Evolutionary conservation across 2,113 vertebrate species (phyloP), one percentile per base, ranked within the genome.

Genomic region (Anoplopoma fimbria): DNA sequence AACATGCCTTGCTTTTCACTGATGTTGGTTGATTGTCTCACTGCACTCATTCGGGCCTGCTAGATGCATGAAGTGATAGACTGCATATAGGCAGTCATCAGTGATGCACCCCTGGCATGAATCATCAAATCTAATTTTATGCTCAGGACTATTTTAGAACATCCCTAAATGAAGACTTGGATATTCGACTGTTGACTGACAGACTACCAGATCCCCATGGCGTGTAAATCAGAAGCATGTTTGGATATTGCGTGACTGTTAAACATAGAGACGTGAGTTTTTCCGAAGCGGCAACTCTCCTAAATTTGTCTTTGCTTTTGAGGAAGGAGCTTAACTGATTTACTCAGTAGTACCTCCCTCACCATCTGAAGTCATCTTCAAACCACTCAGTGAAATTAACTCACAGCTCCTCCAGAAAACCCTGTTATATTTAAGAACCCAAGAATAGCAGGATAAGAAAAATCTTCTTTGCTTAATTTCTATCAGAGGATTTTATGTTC

Each of bases 1-100:
- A 79, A 87, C 92, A 89, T 92, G 90, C 77, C 83, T 83, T 60
- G 49, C 53, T 83, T 76, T 84, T 75, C 36, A 80, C 5, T 55
- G 58, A 67, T 79, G 21, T 36, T 58, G 29, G 0, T 21, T 51
- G 36, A 72, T 74, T 80, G 53, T 25, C 21, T 74, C 17, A 7
- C 6, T 55, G 58, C 15, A 3, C 61, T 25, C 10, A 64, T 55
- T 87, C 53, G 55, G 68, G 3, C 60, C 69, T n/a, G 47, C 71
- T 38, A 29, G 8, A 51, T 6, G 12, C 40, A 72, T 31, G 3
- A 70, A 69, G 38, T 15, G 69, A 34, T 15, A 58, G 25, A 64
- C 70, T 60, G 49, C 60, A 36, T 53, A 17, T 74, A 31, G 49
- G 42, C 36, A 12, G 49, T 45, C 4, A 55, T 77, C 76, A 69